Base-by-base conservation (phyloP, 2,113 vertebrate genomes). In the Meleagris gallopavo region DNA sequence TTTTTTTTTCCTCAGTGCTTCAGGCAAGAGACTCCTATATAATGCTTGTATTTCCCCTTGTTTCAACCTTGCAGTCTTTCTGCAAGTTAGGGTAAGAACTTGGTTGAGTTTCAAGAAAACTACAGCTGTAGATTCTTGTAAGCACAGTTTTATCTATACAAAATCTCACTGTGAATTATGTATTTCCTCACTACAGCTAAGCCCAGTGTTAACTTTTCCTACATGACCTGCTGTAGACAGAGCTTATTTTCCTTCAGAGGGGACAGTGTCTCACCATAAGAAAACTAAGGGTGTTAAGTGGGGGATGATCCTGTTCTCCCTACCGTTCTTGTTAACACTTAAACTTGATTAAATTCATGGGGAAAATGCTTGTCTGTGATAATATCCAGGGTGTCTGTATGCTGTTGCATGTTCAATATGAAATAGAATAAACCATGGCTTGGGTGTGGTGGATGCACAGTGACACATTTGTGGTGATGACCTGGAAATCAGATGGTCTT, bases 361-460 rank as follows among this genome's bases (percentile, higher is more conserved):
- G 65, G 71, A 10, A 30, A 40, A 2, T 29, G 41, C n/a, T 64
- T 46, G 19, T 50, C 88, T 45, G 3, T 36, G 89, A 3, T 27
- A 27, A 12, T 25, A 11, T 13, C 6, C 43, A 22, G 52, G 20
- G 75, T 52, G 81, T n/a, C 55, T 80, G 45, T 11, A 11, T 38
- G 29, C 30, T 60, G 48, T 4, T 70, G 70, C 36, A 9, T 21
- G 22, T n/a, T 60, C 38, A 48, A 0, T 6, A 64, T 15, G 50
- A n/a, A 46, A 27, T 6, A 19, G 21, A n/a, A 8, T 0, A 34
- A 73, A 40, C 55, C 13, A 0, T 30, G 25, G 60, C 78, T 66
- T 15, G 5, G 3, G 41, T 1, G 14, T 2, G 5, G 5, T 77
- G 81, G 81, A 10, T n/a, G 76, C 64, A 2, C 72, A 40, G 46